Evolutionary conservation across 2,113 vertebrate species (phyloP), one percentile per base, ranked within the genome.

Genomic region (Sarotherodon lohbergeri): DNA sequence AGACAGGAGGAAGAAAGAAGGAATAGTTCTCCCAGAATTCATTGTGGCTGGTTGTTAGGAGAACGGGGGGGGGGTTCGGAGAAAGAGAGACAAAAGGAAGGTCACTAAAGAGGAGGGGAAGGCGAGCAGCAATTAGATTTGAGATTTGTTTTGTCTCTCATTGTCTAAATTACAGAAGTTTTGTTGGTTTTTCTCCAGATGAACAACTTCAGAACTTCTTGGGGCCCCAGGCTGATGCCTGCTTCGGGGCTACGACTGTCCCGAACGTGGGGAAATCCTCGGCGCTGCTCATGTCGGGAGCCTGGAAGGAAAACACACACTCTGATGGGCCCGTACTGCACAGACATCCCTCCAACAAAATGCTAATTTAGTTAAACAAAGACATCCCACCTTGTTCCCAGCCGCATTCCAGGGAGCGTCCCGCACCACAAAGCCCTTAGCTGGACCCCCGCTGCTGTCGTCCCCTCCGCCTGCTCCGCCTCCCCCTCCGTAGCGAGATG

Each of bases 221-320:
- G 83, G 97, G 97, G 2, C 97, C 97, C 97, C 97, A 97, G 80
- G 95, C 97, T 0, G 97, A 97, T 3, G 93, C 90, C 85, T 97
- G 96, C 90, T 97, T 97, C n/a, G 96, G 96, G 50, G 96, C 95
- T 82, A 97, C 94, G 1, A 95, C 94, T 1, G 95, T 93, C 39
- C 97, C 97, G 3, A 97, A 97, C 0, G 96, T 96, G 22, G 97
- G 97, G 92, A 97, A 97, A 34, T 97, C 97, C 91, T 97, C 97
- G 0, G 97, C 96, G 1, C 97, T 97, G 95, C 96, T 97, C 96
- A 97, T 95, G 79, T 97, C 97, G 1, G 97, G 97, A 80, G 97
- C 97, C 97, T 97, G 92, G 14, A 90, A 78, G 29, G 36, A 34
- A 68, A 19, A n/a, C 57, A 87, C 27, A 78, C 5, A 1, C 24